Percentiles rank a stretch among this genome's conserved stretches.
These are phyloP conservation scores for Rhinogobio ventralis DNA, from an alignment of 2,797 vertebrate genomes.

Conservation along the genomic window DNA sequence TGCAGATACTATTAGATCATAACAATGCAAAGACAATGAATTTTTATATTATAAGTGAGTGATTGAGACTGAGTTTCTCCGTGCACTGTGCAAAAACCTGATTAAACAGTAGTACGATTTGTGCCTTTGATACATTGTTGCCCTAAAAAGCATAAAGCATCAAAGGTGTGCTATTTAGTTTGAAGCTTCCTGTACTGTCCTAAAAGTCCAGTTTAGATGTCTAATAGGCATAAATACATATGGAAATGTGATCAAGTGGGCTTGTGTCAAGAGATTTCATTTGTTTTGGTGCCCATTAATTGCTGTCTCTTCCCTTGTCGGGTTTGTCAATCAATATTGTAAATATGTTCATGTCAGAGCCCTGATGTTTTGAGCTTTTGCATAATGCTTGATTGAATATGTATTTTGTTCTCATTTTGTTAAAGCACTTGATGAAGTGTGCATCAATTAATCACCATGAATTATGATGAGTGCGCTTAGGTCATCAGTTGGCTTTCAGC, in stretches of 20 bases:
- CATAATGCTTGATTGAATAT: conserved; percentile 44
- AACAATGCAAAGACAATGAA: not conserved
- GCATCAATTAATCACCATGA: conserved; percentile 18
- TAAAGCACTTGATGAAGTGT: conserved; percentile 26
- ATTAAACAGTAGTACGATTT: not conserved
- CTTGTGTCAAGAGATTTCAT: not conserved
- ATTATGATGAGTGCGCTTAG: conserved; percentile 22
- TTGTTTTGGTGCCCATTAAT: not conserved
- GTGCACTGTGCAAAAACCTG: not conserved
- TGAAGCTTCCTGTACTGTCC: conserved; percentile 11
- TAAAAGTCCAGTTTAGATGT: not conserved
- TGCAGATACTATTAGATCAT: not conserved
- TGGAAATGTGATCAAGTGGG: conserved; percentile 9
- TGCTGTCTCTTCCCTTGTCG: not conserved
- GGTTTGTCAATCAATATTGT: conserved; percentile 24
- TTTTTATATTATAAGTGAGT: not conserved
- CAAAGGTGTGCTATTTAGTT: not conserved
- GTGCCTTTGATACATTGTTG: not conserved
- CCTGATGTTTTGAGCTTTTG: conserved; percentile 10
- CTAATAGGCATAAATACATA: not conserved
- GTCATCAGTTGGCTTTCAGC: conserved; percentile 29
- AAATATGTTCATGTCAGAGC: not conserved
- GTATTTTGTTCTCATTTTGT: conserved; percentile 25
- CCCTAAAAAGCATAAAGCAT: not conserved
- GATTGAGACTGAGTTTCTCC: not conserved